Conservation (phyloP, 1,140 invertebrate species). For the Bombus huntii region DNA sequence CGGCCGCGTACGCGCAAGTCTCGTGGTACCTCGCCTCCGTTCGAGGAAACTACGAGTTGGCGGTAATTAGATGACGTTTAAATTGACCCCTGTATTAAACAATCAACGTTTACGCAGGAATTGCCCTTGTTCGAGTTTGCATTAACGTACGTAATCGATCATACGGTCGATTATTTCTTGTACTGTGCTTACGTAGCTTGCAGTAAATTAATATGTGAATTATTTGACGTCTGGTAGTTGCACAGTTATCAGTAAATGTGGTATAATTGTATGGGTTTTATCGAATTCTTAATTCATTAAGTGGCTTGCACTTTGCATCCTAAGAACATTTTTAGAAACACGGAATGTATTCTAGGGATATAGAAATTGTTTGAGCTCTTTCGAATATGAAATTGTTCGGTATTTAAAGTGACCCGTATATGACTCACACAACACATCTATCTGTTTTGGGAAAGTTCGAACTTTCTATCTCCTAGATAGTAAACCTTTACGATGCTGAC, state of each 20-base stretch:
- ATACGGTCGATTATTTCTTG: neutral
- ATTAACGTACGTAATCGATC: neutral
- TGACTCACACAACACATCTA: too few relatives aligned
- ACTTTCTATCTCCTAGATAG: rapidly evolving
- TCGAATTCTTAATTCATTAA: neutral
- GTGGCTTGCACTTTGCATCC: neutral
- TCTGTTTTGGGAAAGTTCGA: rapidly evolving
- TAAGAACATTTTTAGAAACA: too few relatives aligned
- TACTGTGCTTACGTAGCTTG: neutral
- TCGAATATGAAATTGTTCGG: too few relatives aligned
- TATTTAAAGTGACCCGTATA: too few relatives aligned
- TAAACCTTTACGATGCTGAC: too few relatives aligned
- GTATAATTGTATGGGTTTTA: neutral
- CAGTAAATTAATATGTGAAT: neutral
- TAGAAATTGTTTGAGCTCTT: too few relatives aligned
- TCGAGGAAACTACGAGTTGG: slow-evolving; percentile 35
- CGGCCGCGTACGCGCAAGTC: slow-evolving; percentile 71
- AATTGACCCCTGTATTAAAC: slow-evolving; percentile 17
- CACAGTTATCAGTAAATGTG: neutral
- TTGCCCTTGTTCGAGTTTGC: neutral
- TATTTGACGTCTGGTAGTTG: neutral
- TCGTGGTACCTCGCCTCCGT: slow-evolving; percentile 34
- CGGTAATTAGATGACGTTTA: slow-evolving; percentile 56
- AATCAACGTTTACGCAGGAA: neutral
- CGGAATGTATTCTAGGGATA: too few relatives aligned